phyloP scores from a whole-genome alignment of 2,888 invertebrate species.

The Ophion slaviceki region DNA sequence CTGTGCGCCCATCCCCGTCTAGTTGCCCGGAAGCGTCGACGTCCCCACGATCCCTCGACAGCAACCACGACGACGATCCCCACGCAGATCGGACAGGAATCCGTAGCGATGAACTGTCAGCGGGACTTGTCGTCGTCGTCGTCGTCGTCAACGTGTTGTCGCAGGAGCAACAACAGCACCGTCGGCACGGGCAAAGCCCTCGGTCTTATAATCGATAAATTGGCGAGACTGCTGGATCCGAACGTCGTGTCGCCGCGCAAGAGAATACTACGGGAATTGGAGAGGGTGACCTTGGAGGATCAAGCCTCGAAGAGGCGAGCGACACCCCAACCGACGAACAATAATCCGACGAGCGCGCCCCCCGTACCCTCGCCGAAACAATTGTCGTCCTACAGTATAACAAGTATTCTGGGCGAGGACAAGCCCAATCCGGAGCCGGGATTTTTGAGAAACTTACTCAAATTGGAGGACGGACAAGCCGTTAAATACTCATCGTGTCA shows the following conservation, averaged over 20 bases:
- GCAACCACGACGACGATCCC: not conserved
- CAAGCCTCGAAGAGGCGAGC: conserved; percentile 86
- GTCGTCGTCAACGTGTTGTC: conserved; percentile 58
- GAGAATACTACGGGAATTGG: conserved; percentile 92
- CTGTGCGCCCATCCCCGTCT: conserved; percentile 83
- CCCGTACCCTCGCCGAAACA: conserved; percentile 81
- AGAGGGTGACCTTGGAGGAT: conserved; percentile 90
- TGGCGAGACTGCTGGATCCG: conserved; percentile 82
- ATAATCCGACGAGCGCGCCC: conserved; percentile 62
- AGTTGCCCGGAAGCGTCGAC: conserved; percentile 87
- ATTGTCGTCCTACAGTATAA: conserved; percentile 92
- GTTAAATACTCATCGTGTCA: conserved; percentile 80
- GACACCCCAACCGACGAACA: conserved; percentile 76
- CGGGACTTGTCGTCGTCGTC: conserved; percentile 66
- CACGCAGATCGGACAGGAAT: conserved; percentile 72
- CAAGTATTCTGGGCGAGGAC: conserved; percentile 90
- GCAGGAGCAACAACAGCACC: conserved; percentile 48
- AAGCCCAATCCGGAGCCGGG: conserved; percentile 84
- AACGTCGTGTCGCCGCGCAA: conserved; percentile 92
- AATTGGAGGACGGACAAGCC: conserved; percentile 80
- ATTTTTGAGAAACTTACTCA: conserved; percentile 80
- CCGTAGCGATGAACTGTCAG: conserved; percentile 65
- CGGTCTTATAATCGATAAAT: conserved; percentile 80
- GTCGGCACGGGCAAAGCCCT: conserved; percentile 76
- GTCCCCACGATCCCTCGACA: conserved; percentile 86